These are phyloP conservation scores for Empidonax traillii DNA, from an alignment of 2,113 vertebrate genomes.

Conservation along the genomic window DNA sequence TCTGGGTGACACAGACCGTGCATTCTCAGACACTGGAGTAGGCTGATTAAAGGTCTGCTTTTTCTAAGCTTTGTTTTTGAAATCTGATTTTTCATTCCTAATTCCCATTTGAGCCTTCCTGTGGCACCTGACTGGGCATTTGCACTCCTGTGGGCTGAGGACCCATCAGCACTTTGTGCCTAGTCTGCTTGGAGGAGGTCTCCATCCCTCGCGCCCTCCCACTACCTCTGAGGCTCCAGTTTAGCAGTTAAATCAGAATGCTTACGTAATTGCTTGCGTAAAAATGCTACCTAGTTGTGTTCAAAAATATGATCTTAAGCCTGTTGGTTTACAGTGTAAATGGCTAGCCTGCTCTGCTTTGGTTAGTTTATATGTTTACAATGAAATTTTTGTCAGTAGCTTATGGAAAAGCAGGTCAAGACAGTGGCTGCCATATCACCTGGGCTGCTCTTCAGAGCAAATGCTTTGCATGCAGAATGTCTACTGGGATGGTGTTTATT, in stretches of 20 bases:
- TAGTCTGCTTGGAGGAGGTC: background rate
- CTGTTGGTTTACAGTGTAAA: background rate
- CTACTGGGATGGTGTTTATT: background rate
- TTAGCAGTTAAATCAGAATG: background rate
- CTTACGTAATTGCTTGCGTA: background rate
- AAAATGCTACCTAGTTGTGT: background rate
- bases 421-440: background rate
- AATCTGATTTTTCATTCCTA: background rate
- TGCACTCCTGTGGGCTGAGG: background rate
- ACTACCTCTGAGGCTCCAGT: background rate
- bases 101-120: background rate
- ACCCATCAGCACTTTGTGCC: background rate
- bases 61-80: background rate
- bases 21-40: background rate
- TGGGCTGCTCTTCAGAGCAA: background rate
- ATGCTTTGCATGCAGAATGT: background rate
- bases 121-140: background rate
- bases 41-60: background rate
- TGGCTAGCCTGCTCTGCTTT: background rate
- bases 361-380: background rate
- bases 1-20: fast-evolving
- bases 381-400: background rate
- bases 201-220: background rate
- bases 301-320: background rate
- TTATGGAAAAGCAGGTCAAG: background rate